Evolutionary conservation across 2,113 vertebrate genomes (phyloP).

Genomic region (Neogobius melanostomus): DNA sequence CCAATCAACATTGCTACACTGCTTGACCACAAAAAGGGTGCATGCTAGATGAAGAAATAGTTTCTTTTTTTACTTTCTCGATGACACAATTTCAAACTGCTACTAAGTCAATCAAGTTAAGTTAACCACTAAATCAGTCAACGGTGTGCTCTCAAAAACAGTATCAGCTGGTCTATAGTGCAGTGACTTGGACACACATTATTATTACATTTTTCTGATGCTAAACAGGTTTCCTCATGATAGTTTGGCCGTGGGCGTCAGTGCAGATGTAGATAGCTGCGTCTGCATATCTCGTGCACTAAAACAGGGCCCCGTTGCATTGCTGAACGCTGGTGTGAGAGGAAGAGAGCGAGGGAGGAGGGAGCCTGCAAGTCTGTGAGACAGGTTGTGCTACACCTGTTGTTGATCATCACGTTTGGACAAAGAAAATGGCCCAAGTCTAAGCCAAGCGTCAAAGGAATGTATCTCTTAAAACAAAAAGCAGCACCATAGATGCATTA

Average conservation of each 20-base stretch:
- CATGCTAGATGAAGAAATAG: neutral
- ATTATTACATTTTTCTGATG: neutral
- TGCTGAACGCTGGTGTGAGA: conserved; percentile 28
- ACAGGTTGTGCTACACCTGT: conserved; percentile 33
- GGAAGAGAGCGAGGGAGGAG: neutral
- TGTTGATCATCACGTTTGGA: conserved; percentile 19
- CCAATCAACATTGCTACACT: neutral
- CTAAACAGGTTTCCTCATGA: conserved; percentile 12
- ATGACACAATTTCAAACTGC: no score
- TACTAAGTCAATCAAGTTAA: no score
- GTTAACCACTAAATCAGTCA: no score
- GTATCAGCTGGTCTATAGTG: neutral
- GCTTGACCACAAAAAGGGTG: neutral
- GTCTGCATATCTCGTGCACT: conserved; percentile 23
- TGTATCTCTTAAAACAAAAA: conserved; percentile 41
- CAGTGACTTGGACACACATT: neutral
- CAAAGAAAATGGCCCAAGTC: conserved; percentile 5
- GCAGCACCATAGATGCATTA: conserved; percentile 1
- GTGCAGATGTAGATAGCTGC: conserved; percentile 30
- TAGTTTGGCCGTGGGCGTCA: conserved; percentile 12
- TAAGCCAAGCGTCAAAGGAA: conserved; percentile 49
- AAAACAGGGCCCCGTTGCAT: conserved; percentile 17
- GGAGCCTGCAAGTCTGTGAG: conserved; percentile 7
- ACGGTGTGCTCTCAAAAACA: no score
- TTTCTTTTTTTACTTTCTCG: neutral